Evolutionary conservation across 1,140 invertebrate genomes (phyloP), one percentile per base, ranked within the genome.

Genomic region (Lepidostoma basale): DNA sequence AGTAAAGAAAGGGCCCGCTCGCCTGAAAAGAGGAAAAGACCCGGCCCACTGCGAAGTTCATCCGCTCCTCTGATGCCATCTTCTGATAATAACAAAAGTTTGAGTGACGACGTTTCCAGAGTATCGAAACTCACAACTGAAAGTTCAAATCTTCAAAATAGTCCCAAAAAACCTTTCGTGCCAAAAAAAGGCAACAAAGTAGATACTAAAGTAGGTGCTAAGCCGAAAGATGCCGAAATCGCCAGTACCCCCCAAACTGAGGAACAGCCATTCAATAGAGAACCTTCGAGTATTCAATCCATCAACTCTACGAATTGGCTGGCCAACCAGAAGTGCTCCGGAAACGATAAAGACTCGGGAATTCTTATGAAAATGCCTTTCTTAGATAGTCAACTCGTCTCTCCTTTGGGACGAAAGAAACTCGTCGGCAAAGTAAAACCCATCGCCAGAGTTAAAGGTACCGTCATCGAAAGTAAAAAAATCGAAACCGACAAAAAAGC

Each of bases 391-490:
- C 54, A 64, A 20, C 59, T 62, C 2, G 49, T 72, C 18, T 59
- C 70, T n/a, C 70, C 70, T 10, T 62, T 72, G 20, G 70, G 70
- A 8, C 47, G 66, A 10, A 82, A 78, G 68, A 82, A 83, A 74
- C 79, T 79, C 58, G 63, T 81, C 28, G 81, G 79, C 8, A 74
- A 79, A 73, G 82, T 84, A 1, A 75, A 81, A 22, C 82, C 82
- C 6, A 81, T 84, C 49, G 81, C 82, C 47, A 76, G 82, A 73
- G 82, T 84, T 8, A 84, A 84, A 75, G 82, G 81, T 5, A 84
- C 81, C 22, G 72, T 84, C 22, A 80, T 84, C 65, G 81, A 82
- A 73, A 83, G 82, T 72, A 80, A n/a, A 8, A 73, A 80, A 70
- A 66, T 74, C 3, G 81, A 84, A 42, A 59, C 75, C 12, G 82